Base-by-base conservation (phyloP, 2,113 vertebrate genomes). In the Istiophorus platypterus region DNA sequence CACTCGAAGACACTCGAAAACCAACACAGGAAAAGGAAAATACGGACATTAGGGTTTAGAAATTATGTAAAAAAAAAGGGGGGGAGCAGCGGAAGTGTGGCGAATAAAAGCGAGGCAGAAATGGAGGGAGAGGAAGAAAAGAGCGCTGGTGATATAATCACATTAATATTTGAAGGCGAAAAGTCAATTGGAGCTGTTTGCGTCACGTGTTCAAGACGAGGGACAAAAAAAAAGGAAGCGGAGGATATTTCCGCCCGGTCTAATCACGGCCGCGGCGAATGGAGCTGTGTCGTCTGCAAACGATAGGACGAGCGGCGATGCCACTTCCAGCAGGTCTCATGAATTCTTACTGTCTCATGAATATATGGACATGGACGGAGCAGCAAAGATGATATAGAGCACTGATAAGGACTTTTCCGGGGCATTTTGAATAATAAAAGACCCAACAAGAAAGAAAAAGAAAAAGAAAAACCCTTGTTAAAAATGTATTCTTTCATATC, bases 121-220 rank as follows among this genome's bases (percentile, higher is more conserved):
- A 70, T 54, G 61, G 51, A 54, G 20, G 24, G 11, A 54, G 51
- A n/a, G 20, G 69, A 51, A 37, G 65, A 72, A 83, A 52, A 68
- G 59, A 75, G 59, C 54, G 1, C 4, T 0, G 42, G 56, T 72
- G 80, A 88, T 75, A 26, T 81, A 78, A 72, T 59, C 66, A 31
- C 70, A 39, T 90, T 22, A 73, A 85, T 76, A 39, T 73, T 81
- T 69, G 64, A 76, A 57, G 59, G 26, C 17, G 37, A 67, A 54
- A 70, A 67, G 65, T 85, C 76, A 83, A 31, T 72, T 72, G 49
- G 22, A 45, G 63, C 18, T 78, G 77, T 78, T 72, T 74, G 15
- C 31, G 65, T 71, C 70, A 27, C 24, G n/a, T 84, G 78, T 18
- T 20, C 26, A 13, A 47, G 63, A 42, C 13, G 9, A 62, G 27